Percentiles rank a stretch among this genome's conserved stretches.
Conservation (phyloP, 2,113 vertebrate species). For the Clarias magur region DNA sequence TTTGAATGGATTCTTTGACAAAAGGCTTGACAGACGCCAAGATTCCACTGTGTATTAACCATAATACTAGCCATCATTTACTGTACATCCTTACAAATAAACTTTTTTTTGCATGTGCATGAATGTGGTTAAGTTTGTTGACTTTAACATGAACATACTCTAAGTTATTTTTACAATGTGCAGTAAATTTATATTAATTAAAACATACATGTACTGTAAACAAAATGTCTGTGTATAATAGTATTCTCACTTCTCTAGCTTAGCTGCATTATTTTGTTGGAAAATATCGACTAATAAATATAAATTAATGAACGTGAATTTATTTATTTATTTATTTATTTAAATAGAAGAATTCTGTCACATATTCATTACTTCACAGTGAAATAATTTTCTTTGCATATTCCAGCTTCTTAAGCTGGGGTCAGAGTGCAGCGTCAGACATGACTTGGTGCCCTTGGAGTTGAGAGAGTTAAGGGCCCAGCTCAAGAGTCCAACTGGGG, state of each 20-base stretch:
- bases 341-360: too few species aligned
- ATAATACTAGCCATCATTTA: neutral
- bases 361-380: too few species aligned
- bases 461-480: too few species aligned
- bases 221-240: neutral
- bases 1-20: neutral
- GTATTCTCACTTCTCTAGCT: neutral
- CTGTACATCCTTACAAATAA: neutral
- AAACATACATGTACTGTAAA: neutral
- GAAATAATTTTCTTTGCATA: too few species aligned
- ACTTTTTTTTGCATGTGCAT: neutral
- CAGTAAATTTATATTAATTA: neutral
- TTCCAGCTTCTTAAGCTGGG: neutral
- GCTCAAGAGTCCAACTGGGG: too few species aligned
- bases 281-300: neutral
- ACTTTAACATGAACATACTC: neutral
- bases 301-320: neutral
- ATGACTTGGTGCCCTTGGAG: too few species aligned
- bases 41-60: neutral
- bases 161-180: neutral
- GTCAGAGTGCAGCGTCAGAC: too few species aligned
- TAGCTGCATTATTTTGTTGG: neutral
- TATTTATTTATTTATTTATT: too few species aligned
- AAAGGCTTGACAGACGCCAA: neutral
- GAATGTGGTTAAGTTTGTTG: neutral